A percentile compares a stretch with the other conserved stretches of the same genome.
Evolutionary conservation across 2,797 vertebrate genomes (phyloP).

Genomic region (Lagocephalus sceleratus): DNA sequence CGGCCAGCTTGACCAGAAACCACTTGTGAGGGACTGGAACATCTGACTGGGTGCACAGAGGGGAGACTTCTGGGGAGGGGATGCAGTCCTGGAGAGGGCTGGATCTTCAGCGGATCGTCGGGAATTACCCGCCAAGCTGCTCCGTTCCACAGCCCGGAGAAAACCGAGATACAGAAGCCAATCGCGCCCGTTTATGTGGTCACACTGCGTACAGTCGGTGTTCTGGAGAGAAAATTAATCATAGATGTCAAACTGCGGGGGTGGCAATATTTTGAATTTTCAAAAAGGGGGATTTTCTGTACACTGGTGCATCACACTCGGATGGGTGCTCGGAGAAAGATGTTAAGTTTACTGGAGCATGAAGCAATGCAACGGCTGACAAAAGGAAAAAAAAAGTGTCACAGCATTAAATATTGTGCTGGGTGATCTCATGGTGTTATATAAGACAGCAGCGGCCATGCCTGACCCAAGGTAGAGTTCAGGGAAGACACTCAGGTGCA

Average conservation of each 20-base stretch:
- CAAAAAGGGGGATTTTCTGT: slow-evolving; percentile 6
- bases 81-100: slow-evolving; percentile 36
- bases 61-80: too few relatives aligned
- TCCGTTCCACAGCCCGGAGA: too few relatives aligned
- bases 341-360: slow-evolving; percentile 18
- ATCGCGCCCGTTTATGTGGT: slow-evolving; percentile 18
- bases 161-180: slow-evolving; percentile 38
- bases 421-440: slow-evolving; percentile 65
- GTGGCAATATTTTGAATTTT: slow-evolving; percentile 15
- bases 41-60: slow-evolving; percentile 20
- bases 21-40: slow-evolving; percentile 5
- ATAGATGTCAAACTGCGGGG: slow-evolving; percentile 16
- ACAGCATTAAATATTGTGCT: slow-evolving; percentile 33
- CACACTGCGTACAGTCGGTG: slow-evolving; percentile 6
- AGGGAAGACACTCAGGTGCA: slow-evolving; percentile 60
- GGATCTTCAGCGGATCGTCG: slow-evolving; percentile 65
- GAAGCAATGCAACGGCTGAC: slow-evolving; percentile 36
- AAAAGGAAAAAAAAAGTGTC: slow-evolving; percentile 29
- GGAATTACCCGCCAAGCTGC: slow-evolving; percentile 65
- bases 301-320: slow-evolving; percentile 7
- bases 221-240: slow-evolving; percentile 17
- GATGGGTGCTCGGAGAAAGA: slow-evolving; percentile 18
- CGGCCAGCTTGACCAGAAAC: too few relatives aligned
- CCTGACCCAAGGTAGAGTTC: slow-evolving; percentile 50
- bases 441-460: slow-evolving; percentile 46